A percentile compares a stretch with the other conserved stretches of the same genome.
phyloP scores from a whole-genome alignment of 2,888 invertebrate genomes.

The Hybos culiciformis region DNA sequence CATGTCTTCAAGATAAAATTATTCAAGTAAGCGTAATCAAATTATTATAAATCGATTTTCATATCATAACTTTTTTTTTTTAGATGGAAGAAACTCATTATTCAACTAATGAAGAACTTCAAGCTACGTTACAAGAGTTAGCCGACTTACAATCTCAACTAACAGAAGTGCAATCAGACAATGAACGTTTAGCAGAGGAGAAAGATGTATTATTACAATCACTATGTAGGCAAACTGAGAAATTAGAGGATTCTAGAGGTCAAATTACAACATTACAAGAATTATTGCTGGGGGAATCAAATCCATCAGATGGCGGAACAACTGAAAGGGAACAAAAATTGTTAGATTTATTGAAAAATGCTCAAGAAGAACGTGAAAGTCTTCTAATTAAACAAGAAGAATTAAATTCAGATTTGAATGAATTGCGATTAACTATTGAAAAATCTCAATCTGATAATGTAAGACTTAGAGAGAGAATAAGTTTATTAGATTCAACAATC shows the following conservation, averaged over 20 bases:
- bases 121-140: conserved; percentile 85
- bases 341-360: conserved; percentile 68
- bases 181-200: conserved; percentile 76
- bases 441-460: conserved; percentile 49
- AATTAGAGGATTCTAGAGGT: conserved; percentile 72
- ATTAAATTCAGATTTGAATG: conserved; percentile 54
- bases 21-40: conserved; percentile 44
- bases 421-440: conserved; percentile 46
- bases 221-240: conserved; percentile 81
- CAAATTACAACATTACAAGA: conserved; percentile 74
- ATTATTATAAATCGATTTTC: neutral
- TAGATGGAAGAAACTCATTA: conserved; percentile 38
- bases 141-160: conserved; percentile 80
- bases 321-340: conserved; percentile 69
- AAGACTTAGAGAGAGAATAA: conserved; percentile 53
- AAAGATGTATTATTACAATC: conserved; percentile 82
- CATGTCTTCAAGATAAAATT: conserved; percentile 85
- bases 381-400: conserved; percentile 66
- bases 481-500: conserved; percentile 54
- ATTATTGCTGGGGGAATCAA: conserved; percentile 56
- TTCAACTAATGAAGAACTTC: conserved; percentile 82
- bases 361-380: conserved; percentile 66
- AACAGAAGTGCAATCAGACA: conserved; percentile 74
- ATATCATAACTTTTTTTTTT: neutral
- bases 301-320: conserved; percentile 50